These are phyloP conservation scores for Hippocampus barbouri DNA, from an alignment of 2,113 vertebrate species.

Conservation along the genomic window DNA sequence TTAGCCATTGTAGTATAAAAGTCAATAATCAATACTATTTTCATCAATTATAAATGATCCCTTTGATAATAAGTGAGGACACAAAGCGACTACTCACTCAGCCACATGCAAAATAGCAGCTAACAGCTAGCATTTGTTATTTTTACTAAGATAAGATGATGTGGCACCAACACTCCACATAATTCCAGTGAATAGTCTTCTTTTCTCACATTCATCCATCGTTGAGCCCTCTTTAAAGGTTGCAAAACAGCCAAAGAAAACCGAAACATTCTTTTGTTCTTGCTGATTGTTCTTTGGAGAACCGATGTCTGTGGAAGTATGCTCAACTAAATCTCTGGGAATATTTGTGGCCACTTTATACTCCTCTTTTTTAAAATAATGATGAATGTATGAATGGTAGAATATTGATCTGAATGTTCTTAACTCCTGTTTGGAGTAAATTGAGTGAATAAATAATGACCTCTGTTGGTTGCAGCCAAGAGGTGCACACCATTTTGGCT, in stretches of 20 bases:
- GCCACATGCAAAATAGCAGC: not conserved
- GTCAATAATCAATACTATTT: not conserved
- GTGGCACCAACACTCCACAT: not conserved
- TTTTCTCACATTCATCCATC: not conserved
- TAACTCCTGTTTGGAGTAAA: not conserved
- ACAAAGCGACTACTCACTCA: not conserved
- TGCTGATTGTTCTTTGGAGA: not conserved
- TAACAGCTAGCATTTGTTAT: not conserved
- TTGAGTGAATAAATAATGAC: not conserved
- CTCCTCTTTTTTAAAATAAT: no score
- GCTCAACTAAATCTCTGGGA: not conserved
- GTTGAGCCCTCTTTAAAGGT: not conserved
- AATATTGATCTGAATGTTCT: not conserved
- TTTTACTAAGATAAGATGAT: not conserved
- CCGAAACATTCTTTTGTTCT: not conserved
- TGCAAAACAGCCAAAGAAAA: not conserved
- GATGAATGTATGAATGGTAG: not conserved
- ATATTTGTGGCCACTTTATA: not conserved
- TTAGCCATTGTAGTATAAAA: not conserved
- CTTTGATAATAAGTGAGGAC: not conserved
- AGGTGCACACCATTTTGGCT: not conserved
- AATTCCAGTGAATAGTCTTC: not conserved
- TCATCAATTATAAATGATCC: no score
- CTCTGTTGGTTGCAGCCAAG: not conserved
- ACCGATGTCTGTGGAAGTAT: not conserved